Evolutionary conservation across 2,888 invertebrate species (phyloP).

Genomic region (Blera fallax): DNA sequence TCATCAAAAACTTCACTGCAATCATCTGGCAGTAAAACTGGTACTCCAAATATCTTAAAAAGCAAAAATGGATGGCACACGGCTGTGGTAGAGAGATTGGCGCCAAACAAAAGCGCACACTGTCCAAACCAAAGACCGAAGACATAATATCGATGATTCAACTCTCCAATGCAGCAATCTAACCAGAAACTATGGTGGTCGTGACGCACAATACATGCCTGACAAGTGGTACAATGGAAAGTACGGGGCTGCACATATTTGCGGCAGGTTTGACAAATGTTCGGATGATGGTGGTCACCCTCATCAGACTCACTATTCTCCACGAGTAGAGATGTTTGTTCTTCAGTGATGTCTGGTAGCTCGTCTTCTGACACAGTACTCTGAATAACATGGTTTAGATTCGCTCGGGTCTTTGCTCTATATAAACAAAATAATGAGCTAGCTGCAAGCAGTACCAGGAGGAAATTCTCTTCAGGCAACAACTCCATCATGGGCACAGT

Average conservation of each 20-base stretch:
- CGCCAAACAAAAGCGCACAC: conserved; percentile 87
- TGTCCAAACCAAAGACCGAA: conserved; percentile 86
- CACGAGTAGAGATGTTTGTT: conserved; percentile 77
- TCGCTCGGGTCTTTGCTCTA: conserved; percentile 76
- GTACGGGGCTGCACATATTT: conserved; percentile 86
- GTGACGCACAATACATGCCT: conserved; percentile 89
- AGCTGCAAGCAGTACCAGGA: conserved; percentile 81
- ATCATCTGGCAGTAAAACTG: conserved; percentile 90
- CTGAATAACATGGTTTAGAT: conserved; percentile 79
- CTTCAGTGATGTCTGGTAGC: conserved; percentile 78
- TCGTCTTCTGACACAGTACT: conserved; percentile 78
- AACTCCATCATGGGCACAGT: conserved; percentile 89
- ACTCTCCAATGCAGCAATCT: conserved; percentile 91
- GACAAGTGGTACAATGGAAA: conserved; percentile 92
- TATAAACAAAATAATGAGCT: conserved; percentile 76
- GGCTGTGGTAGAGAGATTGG: conserved; percentile 92
- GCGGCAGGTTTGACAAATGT: conserved; percentile 85
- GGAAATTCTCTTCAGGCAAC: conserved; percentile 85
- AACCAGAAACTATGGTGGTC: conserved; percentile 93
- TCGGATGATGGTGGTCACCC: conserved; percentile 77
- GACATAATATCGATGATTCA: conserved; percentile 90
- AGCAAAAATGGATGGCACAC: conserved; percentile 88
- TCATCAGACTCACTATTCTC: conserved; percentile 75
- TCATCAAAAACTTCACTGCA: conserved; percentile 92
- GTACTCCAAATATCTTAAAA: conserved; percentile 77